Percentiles rank a stretch among this genome's conserved stretches.
Conservation (phyloP, 1,140 invertebrate species). For the Drosophila yakuba region DNA sequence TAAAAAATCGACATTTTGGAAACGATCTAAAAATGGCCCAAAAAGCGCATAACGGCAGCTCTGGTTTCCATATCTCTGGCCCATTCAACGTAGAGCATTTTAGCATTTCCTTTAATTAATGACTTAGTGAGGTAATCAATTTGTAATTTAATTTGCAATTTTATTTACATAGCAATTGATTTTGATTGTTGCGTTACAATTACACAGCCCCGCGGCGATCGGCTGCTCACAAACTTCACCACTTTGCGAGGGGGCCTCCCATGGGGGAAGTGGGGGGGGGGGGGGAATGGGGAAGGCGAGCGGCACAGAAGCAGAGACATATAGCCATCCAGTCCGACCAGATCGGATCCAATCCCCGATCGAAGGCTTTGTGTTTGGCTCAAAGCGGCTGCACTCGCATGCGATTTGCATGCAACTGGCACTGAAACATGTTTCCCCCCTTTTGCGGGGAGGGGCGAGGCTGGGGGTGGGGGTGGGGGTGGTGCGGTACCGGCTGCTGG, state of each 20-base stretch:
- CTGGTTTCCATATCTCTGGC: slow-evolving; percentile 16
- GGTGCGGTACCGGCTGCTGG: slow-evolving; percentile 14
- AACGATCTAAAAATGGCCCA: no score
- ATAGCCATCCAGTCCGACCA: slow-evolving; percentile 37
- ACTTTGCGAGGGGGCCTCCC: no score
- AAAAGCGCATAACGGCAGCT: not conserved
- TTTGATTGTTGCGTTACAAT: slow-evolving; percentile 82
- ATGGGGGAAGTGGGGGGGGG: not conserved
- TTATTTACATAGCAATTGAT: slow-evolving; percentile 82
- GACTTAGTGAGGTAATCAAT: slow-evolving; percentile 82
- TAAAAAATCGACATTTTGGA: no score
- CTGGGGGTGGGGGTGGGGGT: not conserved
- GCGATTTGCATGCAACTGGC: slow-evolving; percentile 74
- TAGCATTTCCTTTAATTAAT: slow-evolving; percentile 71
- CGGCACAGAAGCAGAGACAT: slow-evolving; percentile 20
- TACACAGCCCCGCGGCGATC: slow-evolving; percentile 62
- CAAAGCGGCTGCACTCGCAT: slow-evolving; percentile 56
- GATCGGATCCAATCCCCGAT: slow-evolving; percentile 16
- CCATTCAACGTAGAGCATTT: slow-evolving; percentile 6
- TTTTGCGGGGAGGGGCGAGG: not conserved
- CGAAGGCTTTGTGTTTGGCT: slow-evolving; percentile 42
- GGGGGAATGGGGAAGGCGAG: not conserved
- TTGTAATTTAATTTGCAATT: slow-evolving; percentile 82
- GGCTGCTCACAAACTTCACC: not conserved
- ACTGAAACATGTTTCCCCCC: slow-evolving; percentile 54